Conservation (phyloP, 2,797 vertebrate genomes). For the Morelia viridis region DNA sequence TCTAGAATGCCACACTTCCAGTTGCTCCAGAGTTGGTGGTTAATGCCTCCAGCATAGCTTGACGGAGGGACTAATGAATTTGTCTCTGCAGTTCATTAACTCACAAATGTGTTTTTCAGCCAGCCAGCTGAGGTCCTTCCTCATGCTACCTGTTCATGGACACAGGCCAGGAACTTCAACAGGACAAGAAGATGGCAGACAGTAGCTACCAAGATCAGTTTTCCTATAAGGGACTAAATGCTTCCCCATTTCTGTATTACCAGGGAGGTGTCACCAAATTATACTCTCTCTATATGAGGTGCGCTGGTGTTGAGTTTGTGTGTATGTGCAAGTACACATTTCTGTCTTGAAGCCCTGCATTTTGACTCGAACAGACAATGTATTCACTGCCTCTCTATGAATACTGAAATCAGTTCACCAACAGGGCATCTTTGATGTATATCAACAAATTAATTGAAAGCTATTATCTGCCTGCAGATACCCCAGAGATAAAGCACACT, state of each 20-base stretch:
- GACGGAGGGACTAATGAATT: slow-evolving; percentile 37
- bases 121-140: slow-evolving; percentile 21
- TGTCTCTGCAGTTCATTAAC: slow-evolving; percentile 38
- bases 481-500: neutral
- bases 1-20: neutral
- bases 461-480: neutral
- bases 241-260: neutral
- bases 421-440: neutral
- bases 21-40: neutral
- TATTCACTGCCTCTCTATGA: neutral
- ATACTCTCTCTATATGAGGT: neutral
- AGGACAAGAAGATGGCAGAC: neutral
- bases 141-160: slow-evolving; percentile 6
- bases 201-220: neutral
- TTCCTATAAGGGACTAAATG: neutral
- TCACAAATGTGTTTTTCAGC: slow-evolving; percentile 33
- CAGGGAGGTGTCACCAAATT: neutral
- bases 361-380: neutral
- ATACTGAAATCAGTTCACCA: neutral
- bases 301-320: too few species aligned
- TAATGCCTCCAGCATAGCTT: slow-evolving; percentile 25
- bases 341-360: neutral
- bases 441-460: neutral
- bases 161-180: slow-evolving; percentile 4
- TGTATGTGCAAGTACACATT: neutral